Percentiles rank a stretch among this genome's conserved stretches.
These are phyloP conservation scores for Pediacus dermestoides DNA, from an alignment of 2,888 invertebrate genomes.

Conservation along the genomic window DNA sequence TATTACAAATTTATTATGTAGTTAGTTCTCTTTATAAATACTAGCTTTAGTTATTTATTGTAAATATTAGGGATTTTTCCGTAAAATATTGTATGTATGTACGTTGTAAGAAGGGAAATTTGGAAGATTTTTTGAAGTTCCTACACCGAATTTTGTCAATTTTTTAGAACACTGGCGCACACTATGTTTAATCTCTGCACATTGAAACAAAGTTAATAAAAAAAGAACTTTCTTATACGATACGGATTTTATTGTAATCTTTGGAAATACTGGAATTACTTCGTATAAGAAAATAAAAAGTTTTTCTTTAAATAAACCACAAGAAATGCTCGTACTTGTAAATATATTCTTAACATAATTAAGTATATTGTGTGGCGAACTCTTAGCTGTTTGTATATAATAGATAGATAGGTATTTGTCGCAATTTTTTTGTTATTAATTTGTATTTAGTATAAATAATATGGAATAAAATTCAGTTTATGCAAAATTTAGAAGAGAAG, in stretches of 20 bases:
- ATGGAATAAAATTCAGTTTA: neutral
- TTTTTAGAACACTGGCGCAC: too few species aligned
- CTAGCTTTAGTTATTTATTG: slow-evolving; percentile 21
- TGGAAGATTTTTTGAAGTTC: slow-evolving; percentile 35
- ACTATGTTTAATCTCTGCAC: neutral
- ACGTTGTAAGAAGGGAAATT: slow-evolving; percentile 9
- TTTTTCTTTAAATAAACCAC: neutral
- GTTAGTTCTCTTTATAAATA: too few species aligned
- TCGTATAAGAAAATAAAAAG: neutral
- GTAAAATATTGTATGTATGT: too few species aligned
- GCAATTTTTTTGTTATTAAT: slow-evolving; percentile 10
- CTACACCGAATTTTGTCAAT: slow-evolving; percentile 36
- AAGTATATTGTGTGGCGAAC: neutral
- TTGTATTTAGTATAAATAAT: slow-evolving; percentile 6
- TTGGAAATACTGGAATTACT: too few species aligned
- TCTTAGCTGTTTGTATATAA: neutral
- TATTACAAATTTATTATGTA: too few species aligned
- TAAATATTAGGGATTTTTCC: slow-evolving; percentile 23
- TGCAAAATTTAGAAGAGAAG: too few species aligned
- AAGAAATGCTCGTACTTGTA: slow-evolving; percentile 13
- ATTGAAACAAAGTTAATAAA: neutral
- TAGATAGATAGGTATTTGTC: slow-evolving; percentile 5
- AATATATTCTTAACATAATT: slow-evolving; percentile 9
- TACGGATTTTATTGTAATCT: too few species aligned
- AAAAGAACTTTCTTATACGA: neutral